Percentiles rank a stretch among this genome's conserved stretches.
Conservation (phyloP, 2,888 invertebrate species). For the Quadriops clusia region DNA sequence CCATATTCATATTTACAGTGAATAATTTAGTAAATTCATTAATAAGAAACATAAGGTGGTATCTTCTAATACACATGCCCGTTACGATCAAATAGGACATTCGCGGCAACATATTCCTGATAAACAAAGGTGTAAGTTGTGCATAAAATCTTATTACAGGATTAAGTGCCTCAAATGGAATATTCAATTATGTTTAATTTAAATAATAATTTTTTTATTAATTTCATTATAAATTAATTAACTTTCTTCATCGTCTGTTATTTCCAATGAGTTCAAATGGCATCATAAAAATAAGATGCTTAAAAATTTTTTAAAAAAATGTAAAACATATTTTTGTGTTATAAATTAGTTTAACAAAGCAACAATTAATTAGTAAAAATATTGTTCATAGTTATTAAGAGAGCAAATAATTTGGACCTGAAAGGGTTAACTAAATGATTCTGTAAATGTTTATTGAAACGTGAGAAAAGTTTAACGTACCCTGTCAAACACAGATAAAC, state of each 20-base stretch:
- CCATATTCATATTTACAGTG: no score
- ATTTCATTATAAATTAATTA: constrained; percentile 3
- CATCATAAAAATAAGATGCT: constrained; percentile 1
- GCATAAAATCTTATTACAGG: constrained; percentile 5
- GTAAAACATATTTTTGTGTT: constrained; percentile 1
- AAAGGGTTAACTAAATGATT: constrained; percentile 5
- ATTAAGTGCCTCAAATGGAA: constrained; percentile 4
- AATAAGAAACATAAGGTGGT: no score
- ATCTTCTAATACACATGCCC: no score
- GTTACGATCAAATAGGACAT: constrained; percentile 2
- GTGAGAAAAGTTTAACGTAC: no score
- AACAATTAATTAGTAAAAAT: neutral
- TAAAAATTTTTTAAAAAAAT: constrained; percentile 1
- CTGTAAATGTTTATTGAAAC: no score
- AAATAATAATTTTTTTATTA: constrained; percentile 4
- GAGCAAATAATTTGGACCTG: neutral
- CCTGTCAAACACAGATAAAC: no score
- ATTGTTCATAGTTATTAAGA: neutral
- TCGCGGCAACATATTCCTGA: constrained; percentile 3
- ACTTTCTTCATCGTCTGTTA: neutral
- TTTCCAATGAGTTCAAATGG: constrained; percentile 2
- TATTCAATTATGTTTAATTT: constrained; percentile 5
- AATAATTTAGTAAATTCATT: no score
- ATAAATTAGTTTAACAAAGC: constrained; percentile 1
- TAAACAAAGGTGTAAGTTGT: constrained; percentile 5